phyloP scores from a whole-genome alignment of 2,888 invertebrate species.

The Aplocera efformata region DNA sequence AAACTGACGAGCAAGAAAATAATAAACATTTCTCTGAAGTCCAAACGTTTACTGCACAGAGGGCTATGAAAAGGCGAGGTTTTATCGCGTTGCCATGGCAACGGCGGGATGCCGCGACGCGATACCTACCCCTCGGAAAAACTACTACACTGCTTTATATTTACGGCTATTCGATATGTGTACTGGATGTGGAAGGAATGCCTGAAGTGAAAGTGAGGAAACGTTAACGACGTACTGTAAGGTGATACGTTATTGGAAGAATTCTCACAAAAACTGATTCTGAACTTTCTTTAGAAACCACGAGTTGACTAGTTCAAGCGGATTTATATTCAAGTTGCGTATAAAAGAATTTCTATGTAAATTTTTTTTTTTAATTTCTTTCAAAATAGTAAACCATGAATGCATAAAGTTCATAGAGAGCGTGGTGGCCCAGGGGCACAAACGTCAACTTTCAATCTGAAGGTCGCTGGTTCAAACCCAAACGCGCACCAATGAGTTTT shows the following conservation, averaged over 20 bases:
- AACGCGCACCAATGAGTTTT: too few relatives aligned
- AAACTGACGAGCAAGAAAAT: slow-evolving; percentile 1
- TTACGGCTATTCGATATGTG: slow-evolving; percentile 51
- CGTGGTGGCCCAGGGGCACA: too few relatives aligned
- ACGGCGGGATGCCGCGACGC: slow-evolving; percentile 70
- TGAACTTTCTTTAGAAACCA: too few relatives aligned
- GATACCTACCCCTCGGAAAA: slow-evolving; percentile 65
- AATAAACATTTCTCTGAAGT: slow-evolving; percentile 36
- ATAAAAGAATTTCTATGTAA: too few relatives aligned
- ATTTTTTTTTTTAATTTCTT: too few relatives aligned
- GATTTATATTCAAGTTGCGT: too few relatives aligned
- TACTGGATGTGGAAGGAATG: slow-evolving; percentile 31
- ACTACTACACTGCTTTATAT: slow-evolving; percentile 65
- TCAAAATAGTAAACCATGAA: too few relatives aligned
- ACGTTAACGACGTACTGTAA: slow-evolving; percentile 26
- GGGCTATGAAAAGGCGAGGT: slow-evolving; percentile 78
- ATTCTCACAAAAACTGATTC: slow-evolving; percentile 4
- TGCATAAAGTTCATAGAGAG: too few relatives aligned
- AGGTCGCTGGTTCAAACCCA: too few relatives aligned
- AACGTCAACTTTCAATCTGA: too few relatives aligned
- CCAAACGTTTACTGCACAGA: slow-evolving; percentile 54
- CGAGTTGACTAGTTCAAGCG: too few relatives aligned
- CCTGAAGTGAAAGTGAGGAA: slow-evolving; percentile 39
- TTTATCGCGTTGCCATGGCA: slow-evolving; percentile 78
- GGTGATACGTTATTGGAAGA: slow-evolving; percentile 26